phyloP scores from a whole-genome alignment of 1,140 invertebrate genomes.

The Rhysida immarginata region DNA sequence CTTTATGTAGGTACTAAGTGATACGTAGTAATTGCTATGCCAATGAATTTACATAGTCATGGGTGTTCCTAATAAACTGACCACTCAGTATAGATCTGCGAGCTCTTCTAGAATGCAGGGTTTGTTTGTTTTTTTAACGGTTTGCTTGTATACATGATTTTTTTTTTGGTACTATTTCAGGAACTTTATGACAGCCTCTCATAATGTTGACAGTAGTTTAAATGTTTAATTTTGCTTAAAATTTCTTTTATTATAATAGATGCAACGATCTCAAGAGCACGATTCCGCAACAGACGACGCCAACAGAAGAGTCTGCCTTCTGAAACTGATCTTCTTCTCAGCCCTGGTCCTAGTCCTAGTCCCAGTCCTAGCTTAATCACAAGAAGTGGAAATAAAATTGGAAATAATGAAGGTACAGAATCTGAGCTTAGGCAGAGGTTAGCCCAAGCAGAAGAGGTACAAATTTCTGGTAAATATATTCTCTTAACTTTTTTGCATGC shows the following conservation, averaged over 20 bases:
- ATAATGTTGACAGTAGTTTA: no score
- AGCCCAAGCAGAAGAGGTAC: conserved; percentile 3
- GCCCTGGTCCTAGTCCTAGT: neutral
- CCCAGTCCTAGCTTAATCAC: neutral
- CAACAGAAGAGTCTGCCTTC: neutral
- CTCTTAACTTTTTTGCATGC: neutral
- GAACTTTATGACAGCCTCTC: no score
- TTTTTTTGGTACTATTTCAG: no score
- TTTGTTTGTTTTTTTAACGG: no score
- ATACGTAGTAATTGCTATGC: no score
- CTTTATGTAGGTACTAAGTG: no score
- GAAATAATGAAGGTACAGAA: neutral
- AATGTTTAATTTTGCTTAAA: no score
- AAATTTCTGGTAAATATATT: conserved; percentile 4
- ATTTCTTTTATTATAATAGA: conserved; percentile 2
- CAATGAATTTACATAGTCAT: no score
- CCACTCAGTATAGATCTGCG: no score
- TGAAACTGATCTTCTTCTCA: conserved; percentile 2
- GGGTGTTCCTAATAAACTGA: no score
- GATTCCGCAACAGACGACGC: conserved; percentile 1
- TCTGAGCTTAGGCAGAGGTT: neutral
- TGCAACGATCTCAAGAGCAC: neutral
- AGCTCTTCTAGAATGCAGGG: no score
- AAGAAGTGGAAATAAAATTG: neutral
- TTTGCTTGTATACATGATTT: no score